phyloP scores from a whole-genome alignment of 2,888 invertebrate species.

The Acanthococcus lagerstroemiae region DNA sequence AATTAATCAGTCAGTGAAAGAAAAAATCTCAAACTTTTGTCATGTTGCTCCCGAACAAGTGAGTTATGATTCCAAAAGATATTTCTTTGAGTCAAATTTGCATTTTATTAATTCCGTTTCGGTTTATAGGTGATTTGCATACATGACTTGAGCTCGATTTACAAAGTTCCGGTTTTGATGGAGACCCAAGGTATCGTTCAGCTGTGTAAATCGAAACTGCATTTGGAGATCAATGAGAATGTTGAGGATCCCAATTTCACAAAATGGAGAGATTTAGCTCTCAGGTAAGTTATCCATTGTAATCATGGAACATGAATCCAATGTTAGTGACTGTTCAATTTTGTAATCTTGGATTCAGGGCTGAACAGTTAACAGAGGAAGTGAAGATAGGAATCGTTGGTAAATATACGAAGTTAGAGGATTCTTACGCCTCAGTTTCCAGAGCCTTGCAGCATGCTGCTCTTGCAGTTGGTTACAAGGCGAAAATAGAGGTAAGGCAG shows the following conservation, averaged over 20 bases:
- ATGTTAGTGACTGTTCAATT: no score
- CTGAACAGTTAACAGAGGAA: slow-evolving; percentile 70
- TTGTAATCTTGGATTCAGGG: no score
- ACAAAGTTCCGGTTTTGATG: slow-evolving; percentile 89
- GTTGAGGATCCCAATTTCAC: slow-evolving; percentile 49
- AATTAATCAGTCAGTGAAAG: slow-evolving; percentile 63
- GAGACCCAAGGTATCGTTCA: slow-evolving; percentile 81
- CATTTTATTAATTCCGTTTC: no score
- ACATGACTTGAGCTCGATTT: slow-evolving; percentile 88
- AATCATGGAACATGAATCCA: no score
- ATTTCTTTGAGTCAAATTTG: no score
- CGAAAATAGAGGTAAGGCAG: slow-evolving; percentile 62
- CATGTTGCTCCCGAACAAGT: slow-evolving; percentile 89
- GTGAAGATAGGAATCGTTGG: slow-evolving; percentile 88
- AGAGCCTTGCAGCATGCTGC: slow-evolving; percentile 93
- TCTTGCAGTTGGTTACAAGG: slow-evolving; percentile 69
- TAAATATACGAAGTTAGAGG: slow-evolving; percentile 90
- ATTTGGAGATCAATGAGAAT: slow-evolving; percentile 44
- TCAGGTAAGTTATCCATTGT: no score
- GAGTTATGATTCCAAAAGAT: slow-evolving; percentile 36
- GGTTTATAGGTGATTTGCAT: slow-evolving; percentile 82
- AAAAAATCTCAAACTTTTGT: slow-evolving; percentile 93
- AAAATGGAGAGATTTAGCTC: slow-evolving; percentile 84
- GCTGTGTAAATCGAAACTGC: slow-evolving; percentile 69
- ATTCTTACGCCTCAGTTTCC: slow-evolving; percentile 92